A percentile compares a stretch with the other conserved stretches of the same genome.
Conservation (phyloP, 2,888 invertebrate genomes). For the Cheilosia vernalis region DNA sequence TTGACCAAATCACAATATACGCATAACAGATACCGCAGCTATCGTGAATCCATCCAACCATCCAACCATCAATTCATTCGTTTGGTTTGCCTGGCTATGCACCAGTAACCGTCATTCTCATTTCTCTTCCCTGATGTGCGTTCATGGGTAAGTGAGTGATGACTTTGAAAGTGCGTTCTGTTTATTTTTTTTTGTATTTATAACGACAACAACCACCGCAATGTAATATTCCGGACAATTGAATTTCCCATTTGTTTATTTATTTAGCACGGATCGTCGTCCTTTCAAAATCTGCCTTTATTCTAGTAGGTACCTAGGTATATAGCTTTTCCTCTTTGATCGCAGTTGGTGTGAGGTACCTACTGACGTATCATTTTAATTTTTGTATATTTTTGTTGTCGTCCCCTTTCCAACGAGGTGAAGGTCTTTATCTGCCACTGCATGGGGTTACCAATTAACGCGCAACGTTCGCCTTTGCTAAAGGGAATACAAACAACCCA, state of each 20-base stretch:
- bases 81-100: conserved; percentile 16
- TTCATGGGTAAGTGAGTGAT: conserved; percentile 48
- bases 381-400: not conserved
- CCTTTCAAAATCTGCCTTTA: conserved; percentile 28
- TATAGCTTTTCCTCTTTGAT: conserved; percentile 10
- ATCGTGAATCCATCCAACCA: conserved; percentile 29
- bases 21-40: conserved; percentile 50
- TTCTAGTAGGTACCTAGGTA: not conserved
- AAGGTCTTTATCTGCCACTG: conserved; percentile 27
- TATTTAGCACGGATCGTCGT: conserved; percentile 36
- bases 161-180: conserved; percentile 19
- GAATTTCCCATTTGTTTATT: conserved; percentile 64
- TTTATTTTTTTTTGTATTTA: conserved; percentile 32
- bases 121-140: conserved; percentile 16
- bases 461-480: conserved; percentile 8
- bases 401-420: conserved; percentile 18
- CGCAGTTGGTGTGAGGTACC: not conserved
- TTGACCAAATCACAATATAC: conserved; percentile 6
- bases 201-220: conserved; percentile 34
- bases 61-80: conserved; percentile 38
- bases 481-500: not conserved
- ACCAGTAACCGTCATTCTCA: conserved; percentile 9
- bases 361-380: not conserved
- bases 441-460: conserved; percentile 45
- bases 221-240: conserved; percentile 67